These are phyloP conservation scores for Pagetopsis macropterus DNA, from an alignment of 2,797 vertebrate genomes.

Conservation along the genomic window DNA sequence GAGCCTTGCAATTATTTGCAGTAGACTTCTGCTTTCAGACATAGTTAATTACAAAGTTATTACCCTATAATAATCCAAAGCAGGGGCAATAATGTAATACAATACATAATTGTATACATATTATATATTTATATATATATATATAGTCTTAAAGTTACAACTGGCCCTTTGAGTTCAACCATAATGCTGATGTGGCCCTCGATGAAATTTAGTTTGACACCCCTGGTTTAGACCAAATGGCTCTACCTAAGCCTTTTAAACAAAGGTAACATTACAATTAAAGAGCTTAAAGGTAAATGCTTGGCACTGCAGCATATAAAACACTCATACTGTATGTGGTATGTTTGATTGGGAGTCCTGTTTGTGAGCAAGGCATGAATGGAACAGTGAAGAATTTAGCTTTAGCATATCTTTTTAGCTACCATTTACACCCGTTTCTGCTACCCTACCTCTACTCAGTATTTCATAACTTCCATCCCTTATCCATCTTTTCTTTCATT, in stretches of 20 bases:
- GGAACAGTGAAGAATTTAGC: not conserved
- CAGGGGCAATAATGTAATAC: too few relatives aligned
- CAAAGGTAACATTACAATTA: not conserved
- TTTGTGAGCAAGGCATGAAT: not conserved
- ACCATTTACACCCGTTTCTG: conserved; percentile 19
- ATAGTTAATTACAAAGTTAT: too few relatives aligned
- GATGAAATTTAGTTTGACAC: too few relatives aligned
- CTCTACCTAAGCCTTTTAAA: not conserved
- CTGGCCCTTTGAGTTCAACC: too few relatives aligned
- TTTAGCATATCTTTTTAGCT: conserved; percentile 30
- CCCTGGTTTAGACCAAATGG: not conserved
- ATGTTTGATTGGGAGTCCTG: conserved; percentile 11
- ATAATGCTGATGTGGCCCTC: too few relatives aligned
- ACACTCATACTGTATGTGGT: not conserved
- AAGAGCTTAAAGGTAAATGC: conserved; percentile 11
- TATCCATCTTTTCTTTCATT: not conserved
- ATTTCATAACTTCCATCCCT: not conserved
- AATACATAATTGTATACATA: too few relatives aligned
- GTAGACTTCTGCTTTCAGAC: too few relatives aligned
- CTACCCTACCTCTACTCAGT: not conserved
- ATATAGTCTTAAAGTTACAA: too few relatives aligned
- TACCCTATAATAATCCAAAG: too few relatives aligned
- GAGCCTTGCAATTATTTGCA: too few relatives aligned
- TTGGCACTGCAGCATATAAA: conserved; percentile 67
- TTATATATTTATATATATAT: too few relatives aligned